These are phyloP conservation scores for Torymus aiolomorphi DNA, from an alignment of 2,888 invertebrate genomes.

Conservation along the genomic window DNA sequence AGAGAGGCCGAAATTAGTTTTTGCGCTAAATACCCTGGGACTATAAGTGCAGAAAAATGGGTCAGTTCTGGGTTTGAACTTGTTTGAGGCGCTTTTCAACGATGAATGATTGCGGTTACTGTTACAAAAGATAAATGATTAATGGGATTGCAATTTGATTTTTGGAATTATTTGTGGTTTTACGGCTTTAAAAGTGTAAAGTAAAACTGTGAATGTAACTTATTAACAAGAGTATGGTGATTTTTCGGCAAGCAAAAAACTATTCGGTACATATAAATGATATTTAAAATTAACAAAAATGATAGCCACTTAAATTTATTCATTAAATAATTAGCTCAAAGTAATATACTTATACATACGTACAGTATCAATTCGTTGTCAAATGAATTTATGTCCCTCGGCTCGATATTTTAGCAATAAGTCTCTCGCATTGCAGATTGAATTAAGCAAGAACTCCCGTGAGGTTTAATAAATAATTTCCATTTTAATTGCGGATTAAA, in stretches of 20 bases:
- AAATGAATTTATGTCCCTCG: background rate
- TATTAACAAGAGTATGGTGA: background rate
- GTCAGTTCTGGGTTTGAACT: background rate
- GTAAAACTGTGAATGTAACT: background rate
- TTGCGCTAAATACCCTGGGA: slow-evolving; percentile 26
- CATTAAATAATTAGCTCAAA: too few species aligned
- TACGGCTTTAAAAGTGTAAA: background rate
- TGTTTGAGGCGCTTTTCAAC: background rate
- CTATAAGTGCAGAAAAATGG: slow-evolving; percentile 1
- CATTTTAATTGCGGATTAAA: slow-evolving; percentile 41
- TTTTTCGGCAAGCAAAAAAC: too few species aligned
- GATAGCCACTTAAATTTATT: too few species aligned
- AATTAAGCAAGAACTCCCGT: slow-evolving; percentile 40
- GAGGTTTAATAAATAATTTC: slow-evolving; percentile 48
- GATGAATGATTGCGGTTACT: background rate
- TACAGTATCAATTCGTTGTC: too few species aligned
- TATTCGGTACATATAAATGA: too few species aligned
- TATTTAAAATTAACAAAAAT: too few species aligned
- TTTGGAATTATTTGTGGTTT: too few species aligned
- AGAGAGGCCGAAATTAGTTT: slow-evolving; percentile 35
- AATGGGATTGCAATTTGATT: too few species aligned
- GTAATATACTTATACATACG: too few species aligned
- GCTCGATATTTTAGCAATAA: slow-evolving; percentile 16
- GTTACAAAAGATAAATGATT: too few species aligned
- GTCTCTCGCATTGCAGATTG: slow-evolving; percentile 22